Conservation (phyloP, 1,140 invertebrate species). For the Mactra quadrangularis region DNA sequence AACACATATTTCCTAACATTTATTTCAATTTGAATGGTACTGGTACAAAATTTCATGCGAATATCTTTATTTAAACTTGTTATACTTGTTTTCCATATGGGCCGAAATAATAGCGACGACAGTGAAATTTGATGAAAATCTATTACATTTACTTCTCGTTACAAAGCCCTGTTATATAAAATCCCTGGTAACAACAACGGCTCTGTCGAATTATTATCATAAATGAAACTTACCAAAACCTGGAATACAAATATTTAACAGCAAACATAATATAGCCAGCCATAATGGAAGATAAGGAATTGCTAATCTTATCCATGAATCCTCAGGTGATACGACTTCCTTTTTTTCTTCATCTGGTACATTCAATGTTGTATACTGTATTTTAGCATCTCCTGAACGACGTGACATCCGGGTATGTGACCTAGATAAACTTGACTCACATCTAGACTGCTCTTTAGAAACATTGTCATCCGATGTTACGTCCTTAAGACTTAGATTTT, state of each 20-base stretch:
- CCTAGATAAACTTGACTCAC: neutral
- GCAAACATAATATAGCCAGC: constrained; percentile 93
- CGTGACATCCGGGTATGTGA: neutral
- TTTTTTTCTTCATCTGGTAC: constrained; percentile 51
- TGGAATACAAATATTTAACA: constrained; percentile 92
- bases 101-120: too few relatives aligned
- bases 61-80: too few relatives aligned
- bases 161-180: too few relatives aligned
- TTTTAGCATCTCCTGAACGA: constrained; percentile 6
- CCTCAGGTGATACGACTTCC: constrained; percentile 80
- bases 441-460: neutral
- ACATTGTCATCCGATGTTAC: neutral
- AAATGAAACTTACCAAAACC: constrained; percentile 88
- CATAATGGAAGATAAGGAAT: constrained; percentile 93
- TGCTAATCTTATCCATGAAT: constrained; percentile 92
- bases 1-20: too few relatives aligned
- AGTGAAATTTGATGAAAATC: too few relatives aligned
- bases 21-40: too few relatives aligned
- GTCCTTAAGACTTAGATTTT: neutral
- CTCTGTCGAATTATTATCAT: too few relatives aligned
- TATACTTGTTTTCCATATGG: too few relatives aligned
- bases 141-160: too few relatives aligned
- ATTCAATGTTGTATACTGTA: constrained; percentile 1
- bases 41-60: too few relatives aligned
- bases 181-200: too few relatives aligned